Base-by-base conservation (phyloP, 2,888 invertebrate genomes). In the Smittia aterrima region DNA sequence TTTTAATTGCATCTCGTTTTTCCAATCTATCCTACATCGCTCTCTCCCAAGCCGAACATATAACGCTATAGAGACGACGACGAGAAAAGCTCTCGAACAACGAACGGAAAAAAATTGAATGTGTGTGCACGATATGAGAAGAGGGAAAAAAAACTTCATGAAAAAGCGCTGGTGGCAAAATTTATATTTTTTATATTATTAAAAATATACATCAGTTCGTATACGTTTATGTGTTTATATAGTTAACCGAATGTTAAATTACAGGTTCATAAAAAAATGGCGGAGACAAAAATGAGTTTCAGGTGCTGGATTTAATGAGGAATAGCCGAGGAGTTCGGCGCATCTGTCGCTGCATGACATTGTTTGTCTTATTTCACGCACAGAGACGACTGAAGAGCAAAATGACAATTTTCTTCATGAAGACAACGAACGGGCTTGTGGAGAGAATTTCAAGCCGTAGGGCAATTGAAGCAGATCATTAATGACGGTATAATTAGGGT, bases 1-100 rank as follows among this genome's bases (percentile, higher is more conserved):
- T 72, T 72, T 72, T 72, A 72, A 72, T 72, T 72, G 72, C 72
- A 72, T 72, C 72, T 72, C 72, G 72, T 72, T 72, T 72, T 72
- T 62, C 71, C 72, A 72, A 72, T 72, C 72, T 58, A 72, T 72
- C 62, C 72, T 62, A 27, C 16, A 62, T 22, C 18, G 18, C 25
- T 25, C 32, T 24, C 22, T 11, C 7, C 16, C 13, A 25, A 66
- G 22, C 40, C 13, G 66, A 32, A 32, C 38, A n/a, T 58, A 40
- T 70, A 40, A 70, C 13, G 40, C 25, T 70, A 38, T 16, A 20
- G 27, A 40, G 64, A 25, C 58, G 9, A 38, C 38, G 47, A 16
- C 4, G 25, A 64, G 25, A 64, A 64, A 64, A 64, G 64, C 64
- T 24, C 16, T 64, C 64, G 64, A 64, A 64, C 11, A n/a, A 27